phyloP scores from a whole-genome alignment of 2,113 vertebrate genomes.

The Passer montanus region DNA sequence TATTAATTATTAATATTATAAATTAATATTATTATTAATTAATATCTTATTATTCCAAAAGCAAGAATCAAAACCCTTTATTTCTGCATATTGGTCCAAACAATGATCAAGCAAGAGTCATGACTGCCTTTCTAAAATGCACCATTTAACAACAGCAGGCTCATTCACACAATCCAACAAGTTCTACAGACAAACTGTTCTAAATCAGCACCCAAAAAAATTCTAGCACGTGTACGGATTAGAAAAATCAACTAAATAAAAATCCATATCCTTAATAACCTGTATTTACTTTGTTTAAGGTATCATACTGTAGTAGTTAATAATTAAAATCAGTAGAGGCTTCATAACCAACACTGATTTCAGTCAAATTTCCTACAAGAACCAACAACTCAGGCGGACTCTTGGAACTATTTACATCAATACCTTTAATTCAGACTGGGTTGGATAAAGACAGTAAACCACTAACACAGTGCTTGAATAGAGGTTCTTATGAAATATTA shows the following conservation, averaged over 20 bases:
- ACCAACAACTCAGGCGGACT: background rate
- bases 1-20: too few species aligned
- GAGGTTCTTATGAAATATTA: background rate
- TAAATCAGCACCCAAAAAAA: background rate
- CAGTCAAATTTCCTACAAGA: background rate
- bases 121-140: background rate
- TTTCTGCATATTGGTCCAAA: background rate
- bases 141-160: background rate
- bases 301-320: background rate
- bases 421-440: background rate
- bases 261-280: background rate
- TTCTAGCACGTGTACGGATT: background rate
- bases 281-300: background rate
- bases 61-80: background rate
- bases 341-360: background rate
- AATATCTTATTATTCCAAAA: background rate
- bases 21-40: too few species aligned
- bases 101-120: background rate
- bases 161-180: background rate
- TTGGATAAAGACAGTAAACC: background rate
- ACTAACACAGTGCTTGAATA: background rate
- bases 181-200: background rate
- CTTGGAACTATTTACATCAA: background rate
- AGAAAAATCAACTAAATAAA: background rate
- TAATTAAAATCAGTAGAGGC: background rate